Conservation (phyloP, 2,888 invertebrate genomes). For the Meandrusa payeni region DNA sequence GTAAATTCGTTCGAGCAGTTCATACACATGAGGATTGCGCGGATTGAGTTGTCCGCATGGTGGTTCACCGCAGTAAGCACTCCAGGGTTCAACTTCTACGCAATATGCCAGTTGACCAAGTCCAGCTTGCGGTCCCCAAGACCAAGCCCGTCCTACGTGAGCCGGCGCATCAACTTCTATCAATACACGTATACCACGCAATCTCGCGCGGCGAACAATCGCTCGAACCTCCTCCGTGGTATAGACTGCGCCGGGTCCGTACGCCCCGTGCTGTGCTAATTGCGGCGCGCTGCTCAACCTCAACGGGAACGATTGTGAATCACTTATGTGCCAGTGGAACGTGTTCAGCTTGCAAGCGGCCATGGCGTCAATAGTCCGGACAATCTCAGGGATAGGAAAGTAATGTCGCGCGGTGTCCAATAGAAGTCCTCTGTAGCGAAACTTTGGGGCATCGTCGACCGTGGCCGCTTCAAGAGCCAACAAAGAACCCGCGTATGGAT, state of each 20-base stretch:
- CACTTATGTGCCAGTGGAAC: constrained; percentile 95
- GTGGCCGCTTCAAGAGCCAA: constrained; percentile 84
- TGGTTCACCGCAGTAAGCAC: constrained; percentile 90
- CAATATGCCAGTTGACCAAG: constrained; percentile 90
- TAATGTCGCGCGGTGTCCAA: constrained; percentile 96
- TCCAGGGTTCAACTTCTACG: constrained; percentile 91
- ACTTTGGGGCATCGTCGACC: constrained; percentile 88
- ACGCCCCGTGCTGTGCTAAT: constrained; percentile 91
- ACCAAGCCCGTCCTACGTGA: constrained; percentile 93
- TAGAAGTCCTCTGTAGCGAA: constrained; percentile 90
- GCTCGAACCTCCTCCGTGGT: constrained; percentile 85
- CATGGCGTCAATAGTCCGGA: constrained; percentile 92
- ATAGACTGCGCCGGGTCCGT: constrained; percentile 89
- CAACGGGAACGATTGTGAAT: constrained; percentile 96
- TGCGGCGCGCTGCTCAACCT: constrained; percentile 88
- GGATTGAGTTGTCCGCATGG: constrained; percentile 94
- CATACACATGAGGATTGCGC: constrained; percentile 88
- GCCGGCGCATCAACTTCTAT: constrained; percentile 96
- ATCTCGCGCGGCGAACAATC: constrained; percentile 87
- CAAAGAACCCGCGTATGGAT: constrained; percentile 83
- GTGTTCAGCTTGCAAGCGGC: constrained; percentile 94
- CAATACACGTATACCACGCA: constrained; percentile 92
- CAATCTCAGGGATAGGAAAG: constrained; percentile 86
- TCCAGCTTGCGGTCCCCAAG: constrained; percentile 88
- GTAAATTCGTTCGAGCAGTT: constrained; percentile 87